These are phyloP conservation scores for Macropus fuliginosus DNA, from an alignment of 2,797 vertebrate genomes.

Conservation along the genomic window DNA sequence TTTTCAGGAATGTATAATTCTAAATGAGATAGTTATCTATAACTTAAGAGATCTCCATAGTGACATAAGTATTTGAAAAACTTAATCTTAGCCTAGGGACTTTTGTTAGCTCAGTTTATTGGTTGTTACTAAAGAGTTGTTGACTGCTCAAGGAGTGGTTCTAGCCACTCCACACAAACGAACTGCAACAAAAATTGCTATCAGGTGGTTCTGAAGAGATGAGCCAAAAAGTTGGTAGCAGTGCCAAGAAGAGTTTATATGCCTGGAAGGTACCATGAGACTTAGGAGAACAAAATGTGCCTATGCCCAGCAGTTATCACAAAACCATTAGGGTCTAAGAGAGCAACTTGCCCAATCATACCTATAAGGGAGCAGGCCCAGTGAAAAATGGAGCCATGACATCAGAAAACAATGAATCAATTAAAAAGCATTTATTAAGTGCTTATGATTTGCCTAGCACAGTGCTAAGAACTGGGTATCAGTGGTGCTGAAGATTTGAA, in stretches of 20 bases:
- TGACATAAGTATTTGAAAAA: background rate
- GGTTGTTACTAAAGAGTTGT: background rate
- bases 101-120: background rate
- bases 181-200: background rate
- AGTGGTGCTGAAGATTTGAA: background rate
- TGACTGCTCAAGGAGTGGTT: background rate
- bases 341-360: background rate
- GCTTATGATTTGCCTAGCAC: background rate
- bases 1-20: background rate
- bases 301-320: background rate
- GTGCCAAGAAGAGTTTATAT: background rate
- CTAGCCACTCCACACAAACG: background rate
- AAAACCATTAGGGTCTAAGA: background rate
- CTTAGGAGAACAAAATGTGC: background rate
- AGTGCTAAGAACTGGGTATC: background rate
- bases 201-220: background rate
- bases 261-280: background rate
- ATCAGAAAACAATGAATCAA: background rate
- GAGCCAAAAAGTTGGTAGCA: background rate
- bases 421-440: background rate
- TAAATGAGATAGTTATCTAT: background rate
- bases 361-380: background rate
- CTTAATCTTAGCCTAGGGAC: background rate
- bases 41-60: background rate
- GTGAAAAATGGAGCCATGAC: background rate